Evolutionary conservation across 2,113 vertebrate species (phyloP).

Genomic region (Halcyon senegalensis): DNA sequence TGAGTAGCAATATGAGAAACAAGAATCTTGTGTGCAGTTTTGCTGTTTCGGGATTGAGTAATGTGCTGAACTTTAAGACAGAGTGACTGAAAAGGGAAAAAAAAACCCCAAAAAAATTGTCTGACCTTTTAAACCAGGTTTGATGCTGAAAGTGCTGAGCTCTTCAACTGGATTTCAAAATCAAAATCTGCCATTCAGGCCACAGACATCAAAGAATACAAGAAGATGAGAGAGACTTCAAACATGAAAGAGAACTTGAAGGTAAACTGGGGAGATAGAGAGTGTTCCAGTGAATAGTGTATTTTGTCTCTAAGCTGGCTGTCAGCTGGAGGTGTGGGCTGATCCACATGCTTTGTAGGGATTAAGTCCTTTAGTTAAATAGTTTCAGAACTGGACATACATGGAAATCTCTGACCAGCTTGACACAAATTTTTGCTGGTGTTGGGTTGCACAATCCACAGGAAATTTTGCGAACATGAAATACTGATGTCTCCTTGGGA

Average conservation of each 20-base stretch:
- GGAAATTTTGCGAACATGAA: background rate
- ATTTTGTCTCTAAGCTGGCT: constrained; percentile 39
- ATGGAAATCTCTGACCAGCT: background rate
- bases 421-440: background rate
- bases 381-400: background rate
- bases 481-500: background rate
- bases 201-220: constrained; percentile 80
- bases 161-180: constrained; percentile 83
- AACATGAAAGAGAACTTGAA: constrained; percentile 83
- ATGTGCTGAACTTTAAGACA: background rate
- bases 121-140: constrained; percentile 78
- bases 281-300: constrained; percentile 5
- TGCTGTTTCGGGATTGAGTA: background rate
- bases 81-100: background rate
- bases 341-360: background rate
- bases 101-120: background rate
- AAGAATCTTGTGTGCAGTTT: background rate
- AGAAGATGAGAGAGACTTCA: constrained; percentile 78
- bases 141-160: constrained; percentile 80
- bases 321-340: constrained; percentile 24
- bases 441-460: background rate
- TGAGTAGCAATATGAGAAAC: background rate
- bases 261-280: constrained; percentile 74
- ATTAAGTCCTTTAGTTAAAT: constrained; percentile 17
- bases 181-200: constrained; percentile 81